These are phyloP conservation scores for Mesocricetus auratus DNA, from an alignment of 2,113 vertebrate species.

Conservation along the genomic window DNA sequence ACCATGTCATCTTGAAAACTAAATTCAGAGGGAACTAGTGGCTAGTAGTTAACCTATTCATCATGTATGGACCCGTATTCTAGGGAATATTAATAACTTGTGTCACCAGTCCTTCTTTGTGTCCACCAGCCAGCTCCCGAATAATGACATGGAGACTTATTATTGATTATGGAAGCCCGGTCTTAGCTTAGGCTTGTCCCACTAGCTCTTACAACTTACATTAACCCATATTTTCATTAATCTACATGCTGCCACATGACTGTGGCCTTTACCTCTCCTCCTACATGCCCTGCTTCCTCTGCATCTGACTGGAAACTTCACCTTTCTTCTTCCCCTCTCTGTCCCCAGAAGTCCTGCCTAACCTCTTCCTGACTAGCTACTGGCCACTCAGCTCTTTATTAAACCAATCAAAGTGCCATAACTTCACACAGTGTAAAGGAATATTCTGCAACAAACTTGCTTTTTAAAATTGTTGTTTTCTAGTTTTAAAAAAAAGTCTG, in stretches of 20 bases:
- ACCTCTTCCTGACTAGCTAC: not conserved
- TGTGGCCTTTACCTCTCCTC: not conserved
- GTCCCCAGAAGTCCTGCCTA: not conserved
- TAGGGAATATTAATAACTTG: not conserved
- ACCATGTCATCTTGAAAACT: not conserved
- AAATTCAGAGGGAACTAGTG: not conserved
- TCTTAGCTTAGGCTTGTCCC: not conserved
- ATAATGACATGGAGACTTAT: not conserved
- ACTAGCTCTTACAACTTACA: not conserved
- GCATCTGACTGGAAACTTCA: not conserved
- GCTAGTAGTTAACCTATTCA: not conserved
- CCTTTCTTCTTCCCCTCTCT: not conserved
- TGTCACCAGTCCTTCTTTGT: not conserved
- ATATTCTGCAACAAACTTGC: not conserved
- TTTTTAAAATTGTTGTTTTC: constrained; percentile 15
- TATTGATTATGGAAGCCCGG: not conserved
- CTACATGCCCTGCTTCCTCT: not conserved
- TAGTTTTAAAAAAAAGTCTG: not conserved
- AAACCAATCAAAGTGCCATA: not conserved
- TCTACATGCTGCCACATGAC: not conserved
- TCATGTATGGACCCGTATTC: not conserved
- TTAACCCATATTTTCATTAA: not conserved
- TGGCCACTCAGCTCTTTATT: not conserved
- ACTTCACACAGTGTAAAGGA: not conserved
- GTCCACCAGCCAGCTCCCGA: not conserved